Conservation (phyloP, 2,888 invertebrate species). For the Tetheella fluctuosa region DNA sequence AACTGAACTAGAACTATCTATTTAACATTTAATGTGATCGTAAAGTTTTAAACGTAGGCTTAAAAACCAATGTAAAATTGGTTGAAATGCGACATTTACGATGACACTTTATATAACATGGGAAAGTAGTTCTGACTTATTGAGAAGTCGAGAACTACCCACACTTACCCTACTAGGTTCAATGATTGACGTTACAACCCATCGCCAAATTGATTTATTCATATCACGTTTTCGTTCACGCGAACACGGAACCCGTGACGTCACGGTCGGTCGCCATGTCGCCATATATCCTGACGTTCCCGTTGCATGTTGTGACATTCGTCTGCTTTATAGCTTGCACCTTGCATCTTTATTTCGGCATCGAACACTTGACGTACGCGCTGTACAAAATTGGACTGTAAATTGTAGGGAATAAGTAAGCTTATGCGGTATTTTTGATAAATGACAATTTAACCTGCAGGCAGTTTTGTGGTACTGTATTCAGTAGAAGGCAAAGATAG, state of each 20-base stretch:
- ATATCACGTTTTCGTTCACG: slow-evolving; percentile 32
- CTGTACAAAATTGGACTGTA: background rate
- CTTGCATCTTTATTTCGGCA: slow-evolving; percentile 12
- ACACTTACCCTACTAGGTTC: background rate
- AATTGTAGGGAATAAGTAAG: background rate
- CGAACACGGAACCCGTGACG: slow-evolving; percentile 33
- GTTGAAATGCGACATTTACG: background rate
- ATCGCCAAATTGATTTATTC: slow-evolving; percentile 1
- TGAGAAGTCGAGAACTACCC: background rate
- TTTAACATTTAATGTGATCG: slow-evolving; percentile 7
- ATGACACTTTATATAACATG: background rate
- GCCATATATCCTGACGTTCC: slow-evolving; percentile 29
- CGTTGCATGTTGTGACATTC: slow-evolving; percentile 40
- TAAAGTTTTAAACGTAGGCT: background rate
- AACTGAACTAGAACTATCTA: background rate
- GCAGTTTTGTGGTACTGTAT: too few relatives aligned
- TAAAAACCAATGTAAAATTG: background rate
- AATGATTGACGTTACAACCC: background rate
- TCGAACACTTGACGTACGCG: background rate
- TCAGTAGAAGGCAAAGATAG: background rate
- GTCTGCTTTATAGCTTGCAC: slow-evolving; percentile 32
- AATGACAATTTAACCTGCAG: too few relatives aligned
- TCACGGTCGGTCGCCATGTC: slow-evolving; percentile 18
- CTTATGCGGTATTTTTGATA: background rate
- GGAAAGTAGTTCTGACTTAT: background rate